Base-by-base conservation (phyloP, 2,797 vertebrate genomes). In the Halcyon chelicuti region DNA sequence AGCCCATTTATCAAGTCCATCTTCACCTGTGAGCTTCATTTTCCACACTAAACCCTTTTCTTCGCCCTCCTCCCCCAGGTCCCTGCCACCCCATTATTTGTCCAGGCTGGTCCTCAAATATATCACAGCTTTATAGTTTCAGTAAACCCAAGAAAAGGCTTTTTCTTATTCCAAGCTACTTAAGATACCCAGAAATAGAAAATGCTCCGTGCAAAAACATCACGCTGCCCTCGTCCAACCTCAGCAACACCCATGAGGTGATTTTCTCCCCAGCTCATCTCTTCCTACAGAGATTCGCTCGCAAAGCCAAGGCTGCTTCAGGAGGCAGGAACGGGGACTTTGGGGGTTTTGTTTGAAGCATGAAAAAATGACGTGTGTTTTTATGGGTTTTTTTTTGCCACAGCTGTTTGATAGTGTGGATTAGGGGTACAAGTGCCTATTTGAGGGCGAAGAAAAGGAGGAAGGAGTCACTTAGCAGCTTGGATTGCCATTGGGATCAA, bases 181-280 rank as follows among this genome's bases (percentile, higher is more conserved):
- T 91, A 94, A 74, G 72, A 75, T n/a, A 88, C 62, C 63, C 66
- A 23, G 51, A 95, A 86, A 86, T 33, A 88, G 85, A 94, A 94
- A 93, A 73, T 26, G 42, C 47, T 94, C 95, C 84, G 39, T 91
- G 76, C 28, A 44, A 88, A 75, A 86, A 94, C 75, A 55, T 84
- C 87, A 75, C 5, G 7, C 70, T 93, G 79, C 87, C 72, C 73
- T 95, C 62, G 73, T 88, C 79, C 79, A 94, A 42, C 91, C 82
- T 86, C 89, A 67, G 60, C 26, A 44, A 94, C 91, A 84, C 85
- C 88, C 61, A 80, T 1, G 66, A 94, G 85, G 85, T 90, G 95
- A 92, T 93, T 93, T 96, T 86, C 73, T 81, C 85, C 66, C 76
- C 55, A 63, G n/a, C 70, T 94, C 79, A 70, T 90, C 62, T 94